Base-by-base conservation (phyloP, 2,113 vertebrate genomes). In the Brienomyrus longianalis region DNA sequence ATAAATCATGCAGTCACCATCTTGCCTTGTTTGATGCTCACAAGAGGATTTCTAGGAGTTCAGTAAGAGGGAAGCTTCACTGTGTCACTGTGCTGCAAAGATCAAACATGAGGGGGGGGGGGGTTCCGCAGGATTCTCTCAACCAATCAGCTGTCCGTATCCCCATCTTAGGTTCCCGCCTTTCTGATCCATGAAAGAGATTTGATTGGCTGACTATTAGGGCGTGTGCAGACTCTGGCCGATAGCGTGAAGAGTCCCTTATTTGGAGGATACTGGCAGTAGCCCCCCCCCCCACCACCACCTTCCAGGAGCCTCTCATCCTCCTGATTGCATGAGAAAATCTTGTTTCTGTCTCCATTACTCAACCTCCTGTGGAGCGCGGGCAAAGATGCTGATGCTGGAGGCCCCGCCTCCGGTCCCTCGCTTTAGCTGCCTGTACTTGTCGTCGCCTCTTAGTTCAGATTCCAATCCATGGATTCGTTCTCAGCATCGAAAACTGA, bases 191-290 rank as follows among this genome's bases (percentile, higher is more conserved):
- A 83, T 91, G 93, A 17, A 74, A 90, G 87, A 84, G 45, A 90
- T 50, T 56, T 91, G 92, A 98, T 98, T 98, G 96, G 98, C 94
- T 95, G 94, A 54, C 89, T 92, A 91, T 88, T 95, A 91, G 93
- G 89, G 91, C 54, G 93, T 91, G 91, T 94, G 93, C 93, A 90
- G 94, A 94, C 95, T 94, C 95, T 95, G 94, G 95, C 95, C 95
- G 96, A 94, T 93, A 93, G 95, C 93, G 94, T 94, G 90, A 95
- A 94, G 77, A 48, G 92, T 93, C 95, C 95, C 96, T 97, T 97
- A 96, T 98, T 97, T 97, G 96, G 96, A 95, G 96, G 96, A 95
- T 95, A 94, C 96, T 96, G 95, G 96, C 93, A 96, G 94, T 95
- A 94, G 90, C 90, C 17, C 95, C 93, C 95, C 94, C 95, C 95